phyloP scores from a whole-genome alignment of 1,140 invertebrate genomes.

The Leucophenga varia region DNA sequence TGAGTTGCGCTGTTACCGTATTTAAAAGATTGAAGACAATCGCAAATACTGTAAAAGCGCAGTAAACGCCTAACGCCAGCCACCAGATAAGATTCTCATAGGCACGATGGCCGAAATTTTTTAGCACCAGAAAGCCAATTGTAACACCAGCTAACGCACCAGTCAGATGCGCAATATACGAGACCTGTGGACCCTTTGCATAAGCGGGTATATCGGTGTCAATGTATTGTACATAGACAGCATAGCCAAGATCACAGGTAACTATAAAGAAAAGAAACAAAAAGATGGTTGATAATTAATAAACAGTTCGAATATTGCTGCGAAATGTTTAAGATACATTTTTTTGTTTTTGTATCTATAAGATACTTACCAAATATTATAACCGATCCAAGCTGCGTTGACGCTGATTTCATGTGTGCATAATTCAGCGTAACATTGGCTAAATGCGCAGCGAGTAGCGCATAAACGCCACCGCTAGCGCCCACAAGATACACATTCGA shows the following conservation, averaged over 20 bases:
- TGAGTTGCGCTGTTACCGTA: constrained; percentile 58
- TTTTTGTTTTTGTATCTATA: no score
- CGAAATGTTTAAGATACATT: no score
- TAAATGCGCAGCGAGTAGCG: constrained; percentile 88
- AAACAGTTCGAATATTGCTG: no score
- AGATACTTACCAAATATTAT: constrained; percentile 88
- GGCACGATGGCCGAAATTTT: constrained; percentile 92
- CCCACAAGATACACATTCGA: constrained; percentile 91
- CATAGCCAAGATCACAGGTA: constrained; percentile 90
- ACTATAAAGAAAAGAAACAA: constrained; percentile 63
- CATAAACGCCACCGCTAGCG: constrained; percentile 92
- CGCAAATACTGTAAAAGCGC: constrained; percentile 89
- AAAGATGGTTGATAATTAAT: not conserved
- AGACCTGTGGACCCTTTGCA: constrained; percentile 72
- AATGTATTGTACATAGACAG: constrained; percentile 89
- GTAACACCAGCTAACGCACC: constrained; percentile 87
- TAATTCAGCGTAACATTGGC: constrained; percentile 94
- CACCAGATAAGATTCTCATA: constrained; percentile 94
- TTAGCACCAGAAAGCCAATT: constrained; percentile 86
- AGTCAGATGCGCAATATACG: constrained; percentile 91
- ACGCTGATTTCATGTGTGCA: constrained; percentile 92
- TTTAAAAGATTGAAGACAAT: constrained; percentile 89
- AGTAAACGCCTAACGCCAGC: constrained; percentile 89
- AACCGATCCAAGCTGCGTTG: constrained; percentile 84
- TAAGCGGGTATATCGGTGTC: constrained; percentile 62